Conservation (phyloP, 2,888 invertebrate genomes). For the Disparrhopalites patrizii region DNA sequence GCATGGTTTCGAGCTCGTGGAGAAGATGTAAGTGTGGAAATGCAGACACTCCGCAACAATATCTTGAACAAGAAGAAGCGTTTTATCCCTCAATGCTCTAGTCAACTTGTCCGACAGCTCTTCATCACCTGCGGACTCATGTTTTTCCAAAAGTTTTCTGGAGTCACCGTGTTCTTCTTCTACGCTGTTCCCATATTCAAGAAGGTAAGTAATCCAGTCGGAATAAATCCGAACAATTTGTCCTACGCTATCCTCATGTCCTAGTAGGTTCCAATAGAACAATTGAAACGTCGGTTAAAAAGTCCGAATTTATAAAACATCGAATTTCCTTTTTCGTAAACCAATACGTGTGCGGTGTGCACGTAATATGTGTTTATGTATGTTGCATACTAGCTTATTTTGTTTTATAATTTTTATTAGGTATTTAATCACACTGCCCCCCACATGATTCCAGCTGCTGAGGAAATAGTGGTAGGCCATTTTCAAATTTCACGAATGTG, state of each 20-base stretch:
- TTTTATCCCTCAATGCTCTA: slow-evolving; percentile 50
- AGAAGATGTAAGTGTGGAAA: slow-evolving; percentile 64
- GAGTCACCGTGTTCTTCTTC: slow-evolving; percentile 78
- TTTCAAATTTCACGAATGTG: too few species aligned
- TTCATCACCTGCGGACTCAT: slow-evolving; percentile 78
- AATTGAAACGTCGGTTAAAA: too few species aligned
- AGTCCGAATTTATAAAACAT: too few species aligned
- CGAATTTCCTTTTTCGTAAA: too few species aligned
- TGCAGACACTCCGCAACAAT: slow-evolving; percentile 63
- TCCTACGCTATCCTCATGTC: too few species aligned
- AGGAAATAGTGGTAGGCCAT: slow-evolving; percentile 17
- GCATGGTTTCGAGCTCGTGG: slow-evolving; percentile 78
- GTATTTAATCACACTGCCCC: slow-evolving; percentile 11
- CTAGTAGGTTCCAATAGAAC: too few species aligned
- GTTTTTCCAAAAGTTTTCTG: slow-evolving; percentile 74
- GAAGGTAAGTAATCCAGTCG: slow-evolving; percentile 58
- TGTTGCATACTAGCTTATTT: not conserved
- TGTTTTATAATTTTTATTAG: slow-evolving; percentile 6
- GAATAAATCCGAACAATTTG: too few species aligned
- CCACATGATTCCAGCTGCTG: slow-evolving; percentile 6
- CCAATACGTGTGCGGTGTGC: too few species aligned
- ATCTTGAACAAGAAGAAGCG: slow-evolving; percentile 52
- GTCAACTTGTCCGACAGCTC: slow-evolving; percentile 45
- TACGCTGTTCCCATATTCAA: slow-evolving; percentile 83
- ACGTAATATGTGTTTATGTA: not conserved